Conservation (phyloP, 2,888 invertebrate species). For the Chymomyza fuscimana region DNA sequence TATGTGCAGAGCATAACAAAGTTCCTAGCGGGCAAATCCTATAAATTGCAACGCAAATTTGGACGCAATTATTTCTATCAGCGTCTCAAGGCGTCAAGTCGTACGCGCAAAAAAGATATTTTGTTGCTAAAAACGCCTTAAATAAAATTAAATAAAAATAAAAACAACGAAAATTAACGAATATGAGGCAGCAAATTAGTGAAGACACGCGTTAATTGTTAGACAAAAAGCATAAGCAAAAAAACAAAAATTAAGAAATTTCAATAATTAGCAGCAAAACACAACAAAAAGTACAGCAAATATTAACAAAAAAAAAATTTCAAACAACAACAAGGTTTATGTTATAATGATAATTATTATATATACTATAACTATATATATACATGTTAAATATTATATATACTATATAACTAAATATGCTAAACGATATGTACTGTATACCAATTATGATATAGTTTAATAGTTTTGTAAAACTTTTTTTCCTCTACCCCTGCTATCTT, state of each 20-base stretch:
- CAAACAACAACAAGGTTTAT: slow-evolving; percentile 47
- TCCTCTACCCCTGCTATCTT: background rate
- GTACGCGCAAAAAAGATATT: slow-evolving; percentile 78
- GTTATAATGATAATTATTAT: slow-evolving; percentile 70
- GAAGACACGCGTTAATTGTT: slow-evolving; percentile 45
- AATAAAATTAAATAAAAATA: slow-evolving; percentile 5
- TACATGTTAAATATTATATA: slow-evolving; percentile 50
- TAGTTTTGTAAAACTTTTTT: slow-evolving; percentile 7
- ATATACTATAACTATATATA: slow-evolving; percentile 42
- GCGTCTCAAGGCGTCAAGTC: slow-evolving; percentile 72
- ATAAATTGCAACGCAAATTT: slow-evolving; percentile 78
- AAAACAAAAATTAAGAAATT: slow-evolving; percentile 30
- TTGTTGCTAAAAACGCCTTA: slow-evolving; percentile 67
- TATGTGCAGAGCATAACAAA: slow-evolving; percentile 78
- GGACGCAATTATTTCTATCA: slow-evolving; percentile 79
- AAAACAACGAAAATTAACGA: slow-evolving; percentile 25
- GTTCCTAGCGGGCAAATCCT: slow-evolving; percentile 79
- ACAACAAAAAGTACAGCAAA: slow-evolving; percentile 24
- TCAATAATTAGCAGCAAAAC: slow-evolving; percentile 36
- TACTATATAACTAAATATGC: background rate
- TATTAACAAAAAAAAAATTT: background rate
- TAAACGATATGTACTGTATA: slow-evolving; percentile 11
- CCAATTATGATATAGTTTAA: slow-evolving; percentile 3
- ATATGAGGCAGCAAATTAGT: slow-evolving; percentile 17
- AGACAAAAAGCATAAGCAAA: slow-evolving; percentile 19